phyloP scores from a whole-genome alignment of 30 jellyfish, hydroid and myxozoan species.

The Pelagia noctiluca region DNA sequence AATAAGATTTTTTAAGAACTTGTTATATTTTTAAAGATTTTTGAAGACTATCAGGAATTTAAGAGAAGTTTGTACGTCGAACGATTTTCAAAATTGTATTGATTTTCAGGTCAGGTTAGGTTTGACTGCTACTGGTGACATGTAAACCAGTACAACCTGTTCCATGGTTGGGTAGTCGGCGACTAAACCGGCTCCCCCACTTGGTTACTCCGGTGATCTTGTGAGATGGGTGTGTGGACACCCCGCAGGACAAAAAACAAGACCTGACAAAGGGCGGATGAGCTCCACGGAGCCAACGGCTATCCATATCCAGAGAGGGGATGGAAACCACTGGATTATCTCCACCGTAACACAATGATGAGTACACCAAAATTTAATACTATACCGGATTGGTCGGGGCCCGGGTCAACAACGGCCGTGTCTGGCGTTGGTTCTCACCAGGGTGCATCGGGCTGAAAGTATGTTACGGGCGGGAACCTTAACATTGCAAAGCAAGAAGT shows the following conservation, averaged over 20 bases:
- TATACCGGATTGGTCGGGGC: constrained; percentile 71
- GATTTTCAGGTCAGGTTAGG: not conserved
- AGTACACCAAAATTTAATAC: constrained; percentile 9
- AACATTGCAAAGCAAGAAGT: constrained; percentile 5
- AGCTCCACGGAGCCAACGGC: constrained; percentile 68
- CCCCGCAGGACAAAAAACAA: constrained; percentile 6
- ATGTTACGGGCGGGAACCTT: constrained; percentile 33
- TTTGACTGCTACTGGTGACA: constrained; percentile 37
- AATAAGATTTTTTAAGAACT: too few species aligned
- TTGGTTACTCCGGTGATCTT: constrained; percentile 10
- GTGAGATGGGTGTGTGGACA: constrained; percentile 72
- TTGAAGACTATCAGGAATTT: too few species aligned
- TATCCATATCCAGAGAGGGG: constrained; percentile 65
- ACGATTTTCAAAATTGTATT: too few species aligned
- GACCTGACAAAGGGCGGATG: constrained; percentile 21
- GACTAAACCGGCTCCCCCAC: constrained; percentile 22
- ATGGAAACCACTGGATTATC: constrained; percentile 48
- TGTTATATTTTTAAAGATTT: too few species aligned
- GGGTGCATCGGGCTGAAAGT: constrained; percentile 49
- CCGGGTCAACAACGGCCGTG: constrained; percentile 67
- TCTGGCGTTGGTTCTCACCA: constrained; percentile 47
- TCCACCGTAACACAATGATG: constrained; percentile 51
- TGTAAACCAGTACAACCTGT: constrained; percentile 46
- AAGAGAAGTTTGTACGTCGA: too few species aligned
- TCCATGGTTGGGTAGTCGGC: constrained; percentile 51